Base-by-base conservation (phyloP, 2,797 vertebrate genomes). In the Dicrostonyx torquatus region DNA sequence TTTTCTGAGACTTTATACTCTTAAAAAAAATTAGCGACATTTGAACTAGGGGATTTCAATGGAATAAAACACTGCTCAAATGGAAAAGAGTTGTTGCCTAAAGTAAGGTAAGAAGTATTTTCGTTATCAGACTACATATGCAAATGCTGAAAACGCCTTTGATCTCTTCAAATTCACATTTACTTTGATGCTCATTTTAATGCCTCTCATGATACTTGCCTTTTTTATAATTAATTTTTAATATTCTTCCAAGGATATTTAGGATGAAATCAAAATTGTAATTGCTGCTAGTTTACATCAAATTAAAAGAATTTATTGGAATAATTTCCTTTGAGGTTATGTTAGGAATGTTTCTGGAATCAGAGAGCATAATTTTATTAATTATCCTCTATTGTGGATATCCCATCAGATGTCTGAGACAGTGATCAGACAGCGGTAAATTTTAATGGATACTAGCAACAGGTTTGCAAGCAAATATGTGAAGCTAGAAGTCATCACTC, bases 281-380 rank as follows among this genome's bases (percentile, higher is more conserved):
- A 87, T 78, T 95, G 77, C 70, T 95, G 93, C 50, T 91, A 85
- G 43, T 26, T 94, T 64, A 90, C 78, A 95, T 92, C 48, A 94
- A 94, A 94, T 96, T 93, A 90, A 90, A 95, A 93, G 0, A 94
- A 96, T 93, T 88, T 94, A 94, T 92, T 92, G 73, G 95, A 95
- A 96, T 90, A 83, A 84, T 93, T 94, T 95, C 50, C 62, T 94
- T 66, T 90, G 94, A 90, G 82, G 12, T 88, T 94, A 48, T 76
- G 53, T 86, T 86, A 79, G 31, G 89, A 96, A 88, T 72, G 77
- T 37, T 75, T 11, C 60, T 91, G 70, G 24, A 76, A 80, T 43
- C 68, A 55, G 17, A 95, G 75, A 53, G 34, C 24, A 90, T 70
- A 88, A 62, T 64, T 93, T 95, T 53, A 79, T 94, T 96, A 93